These are phyloP conservation scores for Drosophila meridionalis DNA, from an alignment of 2,888 invertebrate species.

Conservation along the genomic window DNA sequence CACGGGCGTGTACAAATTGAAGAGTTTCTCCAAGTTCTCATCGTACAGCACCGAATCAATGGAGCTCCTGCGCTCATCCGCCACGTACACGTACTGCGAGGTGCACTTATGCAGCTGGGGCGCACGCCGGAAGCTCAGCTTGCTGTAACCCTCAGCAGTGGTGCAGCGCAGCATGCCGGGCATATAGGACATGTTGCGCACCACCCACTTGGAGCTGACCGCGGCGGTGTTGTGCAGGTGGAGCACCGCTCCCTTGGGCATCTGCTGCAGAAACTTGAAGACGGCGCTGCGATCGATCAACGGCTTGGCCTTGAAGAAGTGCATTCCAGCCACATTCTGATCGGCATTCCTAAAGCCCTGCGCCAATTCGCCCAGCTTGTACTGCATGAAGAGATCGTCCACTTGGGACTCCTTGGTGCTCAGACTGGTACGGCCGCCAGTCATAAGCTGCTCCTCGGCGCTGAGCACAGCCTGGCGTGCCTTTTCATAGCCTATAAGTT, in stretches of 20 bases:
- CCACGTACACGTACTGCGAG: constrained; percentile 72
- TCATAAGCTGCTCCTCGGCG: constrained; percentile 80
- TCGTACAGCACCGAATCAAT: constrained; percentile 86
- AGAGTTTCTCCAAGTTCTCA: constrained; percentile 86
- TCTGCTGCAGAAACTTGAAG: constrained; percentile 86
- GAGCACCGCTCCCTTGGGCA: constrained; percentile 87
- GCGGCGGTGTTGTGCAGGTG: constrained; percentile 87
- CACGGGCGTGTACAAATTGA: constrained; percentile 87
- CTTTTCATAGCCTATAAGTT: constrained; percentile 75
- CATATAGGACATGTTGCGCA: constrained; percentile 86
- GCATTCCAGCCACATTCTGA: constrained; percentile 85
- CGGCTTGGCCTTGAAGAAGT: constrained; percentile 86
- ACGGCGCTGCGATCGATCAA: constrained; percentile 86
- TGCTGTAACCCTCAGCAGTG: constrained; percentile 50
- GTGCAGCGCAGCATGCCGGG: constrained; percentile 80
- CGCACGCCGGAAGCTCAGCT: constrained; percentile 68
- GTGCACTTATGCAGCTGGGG: constrained; percentile 66
- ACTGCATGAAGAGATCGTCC: constrained; percentile 80
- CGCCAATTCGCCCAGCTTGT: constrained; percentile 78
- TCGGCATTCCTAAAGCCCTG: constrained; percentile 77
- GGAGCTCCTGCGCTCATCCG: constrained; percentile 83
- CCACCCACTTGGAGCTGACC: constrained; percentile 86
- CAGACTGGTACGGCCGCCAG: constrained; percentile 79
- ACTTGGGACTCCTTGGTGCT: constrained; percentile 73
- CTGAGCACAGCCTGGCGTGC: constrained; percentile 79